A percentile compares a stretch with the other conserved stretches of the same genome.
Evolutionary conservation across 2,888 invertebrate genomes (phyloP).

Genomic region (Phaonia tiefii): DNA sequence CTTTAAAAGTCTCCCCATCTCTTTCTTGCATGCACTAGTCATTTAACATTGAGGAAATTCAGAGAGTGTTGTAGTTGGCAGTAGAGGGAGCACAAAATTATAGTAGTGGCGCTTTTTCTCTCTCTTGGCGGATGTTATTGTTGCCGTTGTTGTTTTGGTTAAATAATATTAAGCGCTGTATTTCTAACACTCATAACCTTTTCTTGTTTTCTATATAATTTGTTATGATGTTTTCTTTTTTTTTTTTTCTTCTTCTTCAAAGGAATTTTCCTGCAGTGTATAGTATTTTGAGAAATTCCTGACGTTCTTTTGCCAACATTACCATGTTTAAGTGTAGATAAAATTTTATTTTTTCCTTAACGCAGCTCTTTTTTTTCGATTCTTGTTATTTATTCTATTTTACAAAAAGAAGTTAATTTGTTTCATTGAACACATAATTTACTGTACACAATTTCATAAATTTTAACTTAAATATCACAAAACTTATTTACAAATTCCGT

Average conservation of each 20-base stretch:
- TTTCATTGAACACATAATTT: neutral
- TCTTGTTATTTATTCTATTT: conserved; percentile 16
- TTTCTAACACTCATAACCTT: too few species aligned
- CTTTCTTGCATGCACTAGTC: neutral
- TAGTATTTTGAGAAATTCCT: conserved; percentile 3
- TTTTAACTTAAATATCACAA: conserved; percentile 7
- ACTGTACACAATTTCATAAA: neutral
- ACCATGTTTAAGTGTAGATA: conserved; percentile 33
- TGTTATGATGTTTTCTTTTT: too few species aligned
- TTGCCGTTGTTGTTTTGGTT: conserved; percentile 35
- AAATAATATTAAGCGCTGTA: too few species aligned
- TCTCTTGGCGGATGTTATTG: neutral
- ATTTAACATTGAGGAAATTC: too few species aligned
- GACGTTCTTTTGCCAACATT: neutral
- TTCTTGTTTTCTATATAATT: too few species aligned
- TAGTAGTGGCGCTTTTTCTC: neutral
- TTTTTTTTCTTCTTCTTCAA: too few species aligned
- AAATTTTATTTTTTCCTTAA: neutral
- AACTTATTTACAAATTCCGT: too few species aligned
- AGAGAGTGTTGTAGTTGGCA: neutral
- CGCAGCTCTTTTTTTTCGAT: neutral
- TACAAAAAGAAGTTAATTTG: neutral
- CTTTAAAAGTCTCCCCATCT: conserved; percentile 8
- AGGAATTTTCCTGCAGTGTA: conserved; percentile 58
- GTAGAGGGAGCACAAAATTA: too few species aligned